Evolutionary conservation across 2,797 vertebrate species (phyloP), one percentile per base, ranked within the genome.

Genomic region (Acanthurus leucopareius): DNA sequence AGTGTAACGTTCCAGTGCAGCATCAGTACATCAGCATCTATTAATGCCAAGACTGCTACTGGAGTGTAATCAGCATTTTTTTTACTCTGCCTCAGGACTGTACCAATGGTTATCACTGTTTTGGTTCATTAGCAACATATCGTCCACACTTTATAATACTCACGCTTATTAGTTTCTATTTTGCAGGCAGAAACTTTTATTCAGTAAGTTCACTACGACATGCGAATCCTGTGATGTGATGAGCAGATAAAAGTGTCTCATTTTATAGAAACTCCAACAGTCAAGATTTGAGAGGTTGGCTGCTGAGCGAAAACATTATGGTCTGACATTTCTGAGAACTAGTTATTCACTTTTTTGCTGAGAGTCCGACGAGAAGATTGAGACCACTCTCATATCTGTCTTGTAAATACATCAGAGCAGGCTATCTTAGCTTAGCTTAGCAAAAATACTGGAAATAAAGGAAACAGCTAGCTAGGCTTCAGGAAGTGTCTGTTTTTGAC

Each of bases 1-100:
- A n/a, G 47, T 54, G 58, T 64, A 40, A 75, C 53, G 72, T 79
- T 85, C 57, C 77, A 82, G 49, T 25, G 32, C 45, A 77, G 66
- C 78, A 22, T 72, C 77, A 62, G 62, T 1, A 16, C 59, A 64
- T 49, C 48, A 65, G 14, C 38, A 10, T 22, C 10, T 53, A 61
- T 15, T 47, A 22, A 67, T 73, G 59, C 53, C 16, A 73, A 70
- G 52, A 48, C 0, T 2, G 32, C 32, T 6, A 35, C 32, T 35
- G 5, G 7, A 42, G 40, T 42, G 10, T 4, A 42, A 10, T 42
- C 9, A 42, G 11, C n/a, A n/a, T n/a, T n/a, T 42, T 42, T 42
- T 42, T 42, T 1, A 10, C 9, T 42, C 10, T 42, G 32, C 32
- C 7, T 42, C 1, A 42, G 40, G 32, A 35, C 32, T 7, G 32